Evolutionary conservation across 1,140 invertebrate genomes (phyloP).

Genomic region (Mycetomoellerius zeteki): DNA sequence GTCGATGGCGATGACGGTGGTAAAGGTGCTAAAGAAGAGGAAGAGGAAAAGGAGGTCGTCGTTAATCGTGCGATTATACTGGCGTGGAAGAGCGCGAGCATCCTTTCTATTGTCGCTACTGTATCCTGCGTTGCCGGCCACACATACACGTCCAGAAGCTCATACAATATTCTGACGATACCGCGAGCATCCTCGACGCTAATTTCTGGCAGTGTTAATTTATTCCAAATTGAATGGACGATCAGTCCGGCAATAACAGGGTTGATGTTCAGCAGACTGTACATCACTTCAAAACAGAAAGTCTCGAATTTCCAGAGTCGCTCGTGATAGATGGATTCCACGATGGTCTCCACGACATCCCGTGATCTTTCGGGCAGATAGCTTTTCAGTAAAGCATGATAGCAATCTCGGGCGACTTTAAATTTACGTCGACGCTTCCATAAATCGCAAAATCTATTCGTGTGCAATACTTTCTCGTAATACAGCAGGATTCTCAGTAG

Average conservation of each 20-base stretch:
- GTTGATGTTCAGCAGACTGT: constrained; percentile 71
- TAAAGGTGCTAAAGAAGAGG: background rate
- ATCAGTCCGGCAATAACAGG: constrained; percentile 66
- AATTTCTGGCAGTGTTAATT: constrained; percentile 67
- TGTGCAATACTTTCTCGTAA: constrained; percentile 61
- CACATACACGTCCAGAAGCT: constrained; percentile 84
- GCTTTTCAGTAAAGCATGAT: constrained; percentile 72
- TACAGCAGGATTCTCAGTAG: constrained; percentile 73
- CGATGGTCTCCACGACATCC: constrained; percentile 70
- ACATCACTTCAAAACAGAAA: constrained; percentile 76
- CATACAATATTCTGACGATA: constrained; percentile 85
- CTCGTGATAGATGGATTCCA: constrained; percentile 74
- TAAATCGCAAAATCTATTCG: constrained; percentile 50
- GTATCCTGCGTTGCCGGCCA: constrained; percentile 86
- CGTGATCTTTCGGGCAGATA: constrained; percentile 72
- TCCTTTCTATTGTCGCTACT: constrained; percentile 81
- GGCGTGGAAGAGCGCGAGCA: constrained; percentile 85
- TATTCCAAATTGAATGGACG: constrained; percentile 73
- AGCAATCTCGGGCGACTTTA: constrained; percentile 73
- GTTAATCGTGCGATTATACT: constrained; percentile 77
- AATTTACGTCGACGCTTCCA: constrained; percentile 78
- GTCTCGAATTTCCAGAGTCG: constrained; percentile 79
- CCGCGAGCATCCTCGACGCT: constrained; percentile 57
- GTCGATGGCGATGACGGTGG: background rate
- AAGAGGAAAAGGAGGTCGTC: constrained; percentile 11